These are phyloP conservation scores for Harpalus rufipes DNA, from an alignment of 2,888 invertebrate species.

Conservation along the genomic window DNA sequence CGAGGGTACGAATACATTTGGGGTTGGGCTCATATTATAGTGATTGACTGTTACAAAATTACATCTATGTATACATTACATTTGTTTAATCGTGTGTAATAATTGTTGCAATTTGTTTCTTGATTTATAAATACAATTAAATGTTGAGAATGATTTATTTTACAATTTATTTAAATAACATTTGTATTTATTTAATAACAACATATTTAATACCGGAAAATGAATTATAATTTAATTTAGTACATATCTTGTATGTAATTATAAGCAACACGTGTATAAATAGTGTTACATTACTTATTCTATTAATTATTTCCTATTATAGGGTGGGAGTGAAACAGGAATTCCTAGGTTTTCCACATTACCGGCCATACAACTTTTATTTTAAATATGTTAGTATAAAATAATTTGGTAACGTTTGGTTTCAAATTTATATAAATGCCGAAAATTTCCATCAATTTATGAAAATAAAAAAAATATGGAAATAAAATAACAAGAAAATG, in stretches of 20 bases:
- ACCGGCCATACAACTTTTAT: too few species aligned
- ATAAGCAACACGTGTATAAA: neutral
- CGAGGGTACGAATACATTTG: too few species aligned
- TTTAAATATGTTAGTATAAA: too few species aligned
- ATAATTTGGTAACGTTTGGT: too few species aligned
- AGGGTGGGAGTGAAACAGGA: neutral
- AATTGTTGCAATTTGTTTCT: neutral
- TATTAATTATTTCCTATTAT: neutral
- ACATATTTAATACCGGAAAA: neutral
- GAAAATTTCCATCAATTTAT: too few species aligned
- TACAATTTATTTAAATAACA: neutral
- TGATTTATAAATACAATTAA: neutral
- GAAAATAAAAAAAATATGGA: too few species aligned
- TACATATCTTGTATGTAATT: neutral
- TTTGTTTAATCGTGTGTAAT: neutral
- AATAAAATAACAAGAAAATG: neutral
- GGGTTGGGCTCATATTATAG: too few species aligned
- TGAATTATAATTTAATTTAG: neutral
- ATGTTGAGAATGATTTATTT: neutral
- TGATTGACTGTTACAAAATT: neutral
- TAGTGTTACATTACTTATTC: neutral
- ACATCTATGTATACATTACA: neutral
- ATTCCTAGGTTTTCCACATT: neutral
- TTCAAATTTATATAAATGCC: too few species aligned
- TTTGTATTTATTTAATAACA: neutral